Evolutionary conservation across 2,113 vertebrate genomes (phyloP), one percentile per base, ranked within the genome.

Genomic region (Alligator sinensis): DNA sequence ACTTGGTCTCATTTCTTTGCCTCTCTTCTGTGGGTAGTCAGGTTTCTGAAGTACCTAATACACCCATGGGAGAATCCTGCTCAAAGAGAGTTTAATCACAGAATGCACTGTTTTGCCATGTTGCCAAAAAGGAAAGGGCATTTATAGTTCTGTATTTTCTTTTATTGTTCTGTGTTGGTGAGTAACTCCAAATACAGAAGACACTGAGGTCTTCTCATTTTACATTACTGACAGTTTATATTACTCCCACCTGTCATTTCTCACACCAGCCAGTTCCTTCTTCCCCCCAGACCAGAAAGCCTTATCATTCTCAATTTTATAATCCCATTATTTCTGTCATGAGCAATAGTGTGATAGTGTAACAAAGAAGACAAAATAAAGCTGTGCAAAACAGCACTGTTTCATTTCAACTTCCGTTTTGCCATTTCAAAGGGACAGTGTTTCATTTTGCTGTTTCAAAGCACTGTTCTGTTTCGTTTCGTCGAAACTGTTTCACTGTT

Each of bases 1-100:
- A 58, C 91, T 77, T 60, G 78, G 78, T 87, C 34, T 91, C 59
- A 79, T 95, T 95, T 93, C 60, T 72, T 72, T 93, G 81, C 34
- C 4, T 84, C n/a, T 72, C 85, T 34, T 34, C 94, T 58, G 83
- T 91, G 89, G 95, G 95, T 86, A 89, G 14, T n/a, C 47, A 3
- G 88, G 58, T 63, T 96, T 96, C 82, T 96, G 76, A 86, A 95
- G 61, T 80, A 68, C 59, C 1, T 87, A 30, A 34, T 93, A 86
- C 91, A 90, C 60, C 94, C 84, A 79, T 61, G 21, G 62, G 83
- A 16, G 30, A 87, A 88, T 87, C 57, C 60, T 57, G 18, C 75
- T 72, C 77, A 84, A 95, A 63, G 7, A 93, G 38, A 30, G 58
- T 38, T 34, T 91, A 86, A 93, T 78, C 90, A 63, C 64, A 84